These are phyloP conservation scores for Danio jaintianensis DNA, from an alignment of 2,797 vertebrate species.

Conservation along the genomic window DNA sequence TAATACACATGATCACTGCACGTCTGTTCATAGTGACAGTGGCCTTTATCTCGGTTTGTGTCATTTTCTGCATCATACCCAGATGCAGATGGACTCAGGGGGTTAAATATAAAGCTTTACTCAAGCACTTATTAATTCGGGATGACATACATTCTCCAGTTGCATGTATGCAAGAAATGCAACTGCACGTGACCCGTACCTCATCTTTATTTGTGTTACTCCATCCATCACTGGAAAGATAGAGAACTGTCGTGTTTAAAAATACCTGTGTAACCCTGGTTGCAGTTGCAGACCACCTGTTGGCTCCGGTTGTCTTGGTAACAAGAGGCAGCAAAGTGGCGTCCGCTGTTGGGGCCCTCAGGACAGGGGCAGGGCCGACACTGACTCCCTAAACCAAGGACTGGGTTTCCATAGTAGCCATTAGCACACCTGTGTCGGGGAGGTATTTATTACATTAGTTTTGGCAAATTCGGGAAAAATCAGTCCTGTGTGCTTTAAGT, in stretches of 20 bases:
- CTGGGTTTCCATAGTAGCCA: conserved; percentile 91
- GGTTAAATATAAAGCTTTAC: conserved; percentile 7
- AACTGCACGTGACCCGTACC: background rate
- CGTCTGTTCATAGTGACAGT: conserved; percentile 42
- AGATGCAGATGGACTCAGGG: conserved; percentile 32
- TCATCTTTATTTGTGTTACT: background rate
- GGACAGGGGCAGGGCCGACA: conserved; percentile 96
- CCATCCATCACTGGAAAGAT: background rate
- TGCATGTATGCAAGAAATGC: background rate
- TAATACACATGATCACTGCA: conserved; percentile 65
- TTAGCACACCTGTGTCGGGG: conserved; percentile 80
- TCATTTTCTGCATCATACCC: conserved; percentile 5
- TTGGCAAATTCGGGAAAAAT: background rate
- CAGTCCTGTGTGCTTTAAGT: background rate
- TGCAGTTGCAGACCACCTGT: conserved; percentile 92
- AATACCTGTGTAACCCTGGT: conserved; percentile 91
- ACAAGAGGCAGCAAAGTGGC: conserved; percentile 91
- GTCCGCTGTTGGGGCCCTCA: conserved; percentile 86
- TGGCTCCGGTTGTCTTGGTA: conserved; percentile 87
- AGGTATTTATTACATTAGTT: conserved; percentile 18
- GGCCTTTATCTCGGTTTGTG: conserved; percentile 46
- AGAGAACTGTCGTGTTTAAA: background rate
- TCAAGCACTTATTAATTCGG: conserved; percentile 13
- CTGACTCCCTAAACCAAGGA: conserved; percentile 82
- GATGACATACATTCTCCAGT: background rate